Evolutionary conservation across 2,888 invertebrate species (phyloP), one percentile per base, ranked within the genome.

Genomic region (Lasioglossum oenotherae): DNA sequence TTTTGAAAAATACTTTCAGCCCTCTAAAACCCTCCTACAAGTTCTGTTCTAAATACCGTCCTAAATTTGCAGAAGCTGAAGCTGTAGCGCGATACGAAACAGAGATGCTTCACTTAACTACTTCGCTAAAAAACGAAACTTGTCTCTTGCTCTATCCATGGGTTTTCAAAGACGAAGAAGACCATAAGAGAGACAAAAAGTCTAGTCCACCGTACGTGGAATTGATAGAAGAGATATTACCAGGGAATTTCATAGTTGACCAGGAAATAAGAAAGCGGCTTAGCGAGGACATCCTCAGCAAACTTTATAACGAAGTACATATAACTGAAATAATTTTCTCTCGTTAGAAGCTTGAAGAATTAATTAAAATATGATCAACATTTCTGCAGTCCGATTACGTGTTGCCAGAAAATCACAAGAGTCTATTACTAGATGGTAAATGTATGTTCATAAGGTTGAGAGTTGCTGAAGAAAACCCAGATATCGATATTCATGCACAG

Each of bases 111-210:
- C 94, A 95, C 76, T 88, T 92, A 2, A 91, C 90, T 31, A 90
- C 87, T 10, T 90, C 92, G 1, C 88, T 95, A n/a, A 73, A 77
- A 19, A 88, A 92, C 14, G 94, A 95, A 87, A 94, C 94, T 12
- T 92, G 93, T 74, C 84, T 95, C 16, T 80, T 95, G 49, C 82
- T 95, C 1, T 95, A 94, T 82, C 95, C 95, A 0, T 95, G 95
- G 95, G 80, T 94, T 57, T 95, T 95, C 49, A 94, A 92, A 75
- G 95, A 95, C 74, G 95, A 94, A 77, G 95, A 95, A 53, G 94
- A 94, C 16, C 94, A 93, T 72, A 93, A 91, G 84, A 91, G 94
- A 74, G 94, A 95, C 49, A 95, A 95, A 85, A 93, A 91, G 74
- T 89, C 89, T 3, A 93, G 94, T 85, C 93, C 94, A 31, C 92